Evolutionary conservation across 2,797 vertebrate species (phyloP).

Genomic region (Picus viridis): DNA sequence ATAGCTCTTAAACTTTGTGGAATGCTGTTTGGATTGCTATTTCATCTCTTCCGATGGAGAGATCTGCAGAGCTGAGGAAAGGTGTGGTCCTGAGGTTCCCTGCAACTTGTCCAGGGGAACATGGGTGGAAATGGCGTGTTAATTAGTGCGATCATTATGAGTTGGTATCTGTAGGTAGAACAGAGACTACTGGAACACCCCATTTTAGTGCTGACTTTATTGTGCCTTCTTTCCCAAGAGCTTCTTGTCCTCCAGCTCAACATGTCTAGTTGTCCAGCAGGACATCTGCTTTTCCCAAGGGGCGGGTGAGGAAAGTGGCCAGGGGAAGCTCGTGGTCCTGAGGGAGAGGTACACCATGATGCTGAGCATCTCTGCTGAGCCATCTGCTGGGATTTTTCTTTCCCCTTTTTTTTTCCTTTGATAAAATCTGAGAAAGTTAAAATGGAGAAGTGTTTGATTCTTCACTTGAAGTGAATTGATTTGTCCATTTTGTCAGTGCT

Average conservation of each 20-base stretch:
- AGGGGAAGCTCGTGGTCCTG: too few relatives aligned
- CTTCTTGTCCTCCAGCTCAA: background rate
- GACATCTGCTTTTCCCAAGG: fast-evolving
- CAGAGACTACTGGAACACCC: background rate
- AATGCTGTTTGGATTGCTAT: fast-evolving
- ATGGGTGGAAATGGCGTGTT: background rate
- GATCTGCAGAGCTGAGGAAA: background rate
- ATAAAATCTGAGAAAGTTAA: background rate
- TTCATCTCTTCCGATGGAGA: background rate
- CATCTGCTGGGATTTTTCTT: background rate
- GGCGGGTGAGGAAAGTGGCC: background rate
- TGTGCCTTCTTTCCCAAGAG: background rate
- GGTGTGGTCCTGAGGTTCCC: background rate
- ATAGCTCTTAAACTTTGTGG: background rate
- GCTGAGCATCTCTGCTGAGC: background rate
- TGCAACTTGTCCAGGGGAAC: background rate
- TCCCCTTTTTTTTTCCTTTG: background rate
- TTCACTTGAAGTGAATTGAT: background rate
- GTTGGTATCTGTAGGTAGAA: background rate
- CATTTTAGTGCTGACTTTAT: background rate
- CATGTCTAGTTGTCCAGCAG: fast-evolving
- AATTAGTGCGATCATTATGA: background rate
- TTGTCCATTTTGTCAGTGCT: background rate
- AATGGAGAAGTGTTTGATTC: background rate
- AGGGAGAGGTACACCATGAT: fast-evolving